Evolutionary conservation across 1,140 invertebrate species (phyloP), one percentile per base, ranked within the genome.

Genomic region (Capitella teleta): DNA sequence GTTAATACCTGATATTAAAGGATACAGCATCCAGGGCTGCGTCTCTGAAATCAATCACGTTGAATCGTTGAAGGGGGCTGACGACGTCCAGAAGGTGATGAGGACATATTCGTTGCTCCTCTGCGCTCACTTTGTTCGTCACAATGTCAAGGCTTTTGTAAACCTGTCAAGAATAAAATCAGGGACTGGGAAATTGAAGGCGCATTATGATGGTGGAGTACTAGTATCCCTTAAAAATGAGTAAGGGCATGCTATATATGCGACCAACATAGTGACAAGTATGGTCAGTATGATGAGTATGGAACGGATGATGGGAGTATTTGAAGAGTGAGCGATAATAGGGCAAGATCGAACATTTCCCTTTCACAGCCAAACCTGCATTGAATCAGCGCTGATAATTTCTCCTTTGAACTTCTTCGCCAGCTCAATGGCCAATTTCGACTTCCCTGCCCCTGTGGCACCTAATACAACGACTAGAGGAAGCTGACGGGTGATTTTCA

Each of bases 301-400:
- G n/a, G n/a, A n/a, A n/a, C n/a, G n/a, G n/a, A n/a, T n/a, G n/a
- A n/a, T n/a, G n/a, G n/a, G n/a, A n/a, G n/a, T n/a, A n/a, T n/a
- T n/a, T n/a, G n/a, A n/a, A n/a, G n/a, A n/a, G n/a, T n/a, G n/a
- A n/a, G n/a, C n/a, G 30, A 32, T 26, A 44, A 25, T 26, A 44
- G 8, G n/a, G 6, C 23, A 24, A 24, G n/a, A 44, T 10, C n/a
- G n/a, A n/a, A n/a, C n/a, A n/a, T n/a, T n/a, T n/a, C n/a, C n/a
- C n/a, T n/a, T n/a, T n/a, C n/a, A n/a, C n/a, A n/a, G n/a, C 38
- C 74, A 75, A 73, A 93, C 89, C 80, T 99, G 95, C 91, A 99
- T 98, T 10, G 94, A 96, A 80, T 99, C 96, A 0, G 94, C 92
- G 58, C 89, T 95, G 41, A 99, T 89, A 42, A 99, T 85, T 80